Evolutionary conservation across 2,797 vertebrate species (phyloP).

Genomic region (Pachyuromys duprasi): DNA sequence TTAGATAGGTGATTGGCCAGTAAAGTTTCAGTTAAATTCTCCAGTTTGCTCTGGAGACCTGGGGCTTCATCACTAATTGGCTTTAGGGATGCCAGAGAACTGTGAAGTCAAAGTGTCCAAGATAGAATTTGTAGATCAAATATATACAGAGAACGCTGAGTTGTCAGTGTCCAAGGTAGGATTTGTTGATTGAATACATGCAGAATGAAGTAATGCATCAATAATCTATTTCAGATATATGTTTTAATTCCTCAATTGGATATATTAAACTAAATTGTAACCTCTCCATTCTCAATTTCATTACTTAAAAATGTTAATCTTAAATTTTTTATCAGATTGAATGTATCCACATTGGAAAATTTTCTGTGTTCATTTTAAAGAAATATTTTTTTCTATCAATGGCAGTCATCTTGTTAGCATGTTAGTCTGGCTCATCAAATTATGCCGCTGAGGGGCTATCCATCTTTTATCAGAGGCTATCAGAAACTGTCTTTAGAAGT

Average conservation of each 20-base stretch:
- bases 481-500: not conserved
- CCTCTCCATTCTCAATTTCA: not conserved
- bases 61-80: not conserved
- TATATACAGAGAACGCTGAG: not conserved
- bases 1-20: not conserved
- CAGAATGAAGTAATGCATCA: not conserved
- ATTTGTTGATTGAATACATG: not conserved
- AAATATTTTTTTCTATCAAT: not conserved
- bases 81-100: not conserved
- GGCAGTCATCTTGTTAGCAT: not conserved
- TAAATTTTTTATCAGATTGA: not conserved
- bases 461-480: not conserved
- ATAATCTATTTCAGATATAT: not conserved
- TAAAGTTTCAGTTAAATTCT: constrained; percentile 47
- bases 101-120: not conserved
- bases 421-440: not conserved
- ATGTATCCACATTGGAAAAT: not conserved
- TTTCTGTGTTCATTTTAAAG: not conserved
- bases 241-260: constrained; percentile 6
- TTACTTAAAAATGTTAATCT: not conserved
- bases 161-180: not conserved
- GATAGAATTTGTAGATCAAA: constrained; percentile 20
- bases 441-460: not conserved
- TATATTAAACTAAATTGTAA: not conserved
- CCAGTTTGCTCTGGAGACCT: constrained; percentile 22